phyloP scores from a whole-genome alignment of 2,888 invertebrate species.

The Coelinius sp. region DNA sequence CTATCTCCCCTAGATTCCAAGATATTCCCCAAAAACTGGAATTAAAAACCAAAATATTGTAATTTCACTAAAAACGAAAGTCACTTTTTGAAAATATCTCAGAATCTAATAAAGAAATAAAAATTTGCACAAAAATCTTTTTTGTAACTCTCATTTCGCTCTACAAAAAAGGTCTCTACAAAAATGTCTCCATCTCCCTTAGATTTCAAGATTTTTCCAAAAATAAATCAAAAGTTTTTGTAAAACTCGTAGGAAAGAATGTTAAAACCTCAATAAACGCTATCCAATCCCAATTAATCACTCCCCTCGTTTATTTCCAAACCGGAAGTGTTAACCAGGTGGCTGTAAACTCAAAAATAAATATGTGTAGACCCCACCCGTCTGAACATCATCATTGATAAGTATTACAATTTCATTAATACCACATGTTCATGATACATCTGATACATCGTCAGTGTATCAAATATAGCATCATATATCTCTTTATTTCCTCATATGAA shows the following conservation, averaged over 20 bases:
- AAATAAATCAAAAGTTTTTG: no score
- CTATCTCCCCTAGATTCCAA: no score
- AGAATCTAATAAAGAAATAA: not conserved
- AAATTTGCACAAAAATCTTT: no score
- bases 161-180: no score
- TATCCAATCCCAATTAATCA: not conserved
- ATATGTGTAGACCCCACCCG: not conserved
- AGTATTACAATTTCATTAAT: slow-evolving; percentile 6
- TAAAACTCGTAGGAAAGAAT: not conserved
- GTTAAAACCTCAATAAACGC: not conserved
- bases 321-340: slow-evolving; percentile 11
- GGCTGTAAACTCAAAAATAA: not conserved
- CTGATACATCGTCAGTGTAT: not conserved
- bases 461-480: not conserved
- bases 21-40: no score
- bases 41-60: no score
- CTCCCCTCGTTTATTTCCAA: not conserved
- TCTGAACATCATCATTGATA: slow-evolving; percentile 3
- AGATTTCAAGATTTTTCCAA: no score
- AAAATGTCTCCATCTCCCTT: no score
- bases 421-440: not conserved
- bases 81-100: not conserved
- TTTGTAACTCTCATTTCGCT: no score
- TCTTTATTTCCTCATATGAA: not conserved
- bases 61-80: not conserved